These are phyloP conservation scores for Calypte anna DNA, from an alignment of 2,113 vertebrate genomes.

Conservation along the genomic window DNA sequence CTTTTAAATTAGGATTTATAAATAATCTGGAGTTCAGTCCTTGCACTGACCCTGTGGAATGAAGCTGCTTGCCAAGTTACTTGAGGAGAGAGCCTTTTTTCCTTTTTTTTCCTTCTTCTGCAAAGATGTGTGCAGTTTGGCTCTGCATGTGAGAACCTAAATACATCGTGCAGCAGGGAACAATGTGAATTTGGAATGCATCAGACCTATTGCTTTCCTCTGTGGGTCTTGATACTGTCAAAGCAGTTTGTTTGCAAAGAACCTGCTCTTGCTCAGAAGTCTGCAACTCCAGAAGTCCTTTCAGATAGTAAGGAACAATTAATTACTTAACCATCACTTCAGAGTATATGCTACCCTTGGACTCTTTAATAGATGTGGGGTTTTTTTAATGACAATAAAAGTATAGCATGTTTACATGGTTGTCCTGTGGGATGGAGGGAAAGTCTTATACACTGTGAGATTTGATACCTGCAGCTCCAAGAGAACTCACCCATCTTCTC, in stretches of 20 bases:
- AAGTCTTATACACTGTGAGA: neutral
- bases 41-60: neutral
- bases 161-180: neutral
- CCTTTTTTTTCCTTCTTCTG: neutral
- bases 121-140: neutral
- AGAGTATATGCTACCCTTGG: neutral
- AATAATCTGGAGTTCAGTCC: neutral
- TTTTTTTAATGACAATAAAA: neutral
- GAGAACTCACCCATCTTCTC: neutral
- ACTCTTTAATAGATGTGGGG: neutral
- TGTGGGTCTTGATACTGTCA: neutral
- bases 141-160: neutral
- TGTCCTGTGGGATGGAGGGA: neutral
- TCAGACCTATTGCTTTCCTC: neutral
- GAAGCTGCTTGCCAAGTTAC: neutral
- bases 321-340: neutral
- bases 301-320: neutral
- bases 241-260: neutral
- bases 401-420: neutral
- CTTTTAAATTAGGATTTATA: slow-evolving; percentile 14
- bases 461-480: neutral
- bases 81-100: neutral
- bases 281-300: neutral
- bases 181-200: neutral
- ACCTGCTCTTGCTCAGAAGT: neutral